phyloP scores from a whole-genome alignment of 2,797 vertebrate species.

The Danio jaintianensis region DNA sequence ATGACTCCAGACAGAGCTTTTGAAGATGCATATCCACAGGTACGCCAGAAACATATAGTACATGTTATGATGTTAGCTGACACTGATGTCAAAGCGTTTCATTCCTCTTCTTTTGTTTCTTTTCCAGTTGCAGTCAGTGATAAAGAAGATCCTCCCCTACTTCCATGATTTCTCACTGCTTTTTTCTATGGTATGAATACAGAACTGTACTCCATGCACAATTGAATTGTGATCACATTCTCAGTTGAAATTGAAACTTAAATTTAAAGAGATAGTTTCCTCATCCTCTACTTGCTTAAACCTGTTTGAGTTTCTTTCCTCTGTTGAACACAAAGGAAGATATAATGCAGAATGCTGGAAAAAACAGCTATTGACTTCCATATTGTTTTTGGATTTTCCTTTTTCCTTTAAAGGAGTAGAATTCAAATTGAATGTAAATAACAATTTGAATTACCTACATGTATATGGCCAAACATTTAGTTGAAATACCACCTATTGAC shows the following conservation, averaged over 20 bases:
- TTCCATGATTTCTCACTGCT: conserved; percentile 94
- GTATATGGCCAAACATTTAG: no score
- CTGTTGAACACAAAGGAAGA: no score
- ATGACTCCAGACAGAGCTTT: conserved; percentile 97
- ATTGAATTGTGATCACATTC: neutral
- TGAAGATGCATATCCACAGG: conserved; percentile 95
- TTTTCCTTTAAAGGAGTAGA: no score
- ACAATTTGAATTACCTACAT: no score
- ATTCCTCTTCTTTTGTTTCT: conserved; percentile 28
- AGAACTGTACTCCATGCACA: neutral
- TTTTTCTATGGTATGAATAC: conserved; percentile 92
- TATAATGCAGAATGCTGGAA: no score
- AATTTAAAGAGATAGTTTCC: no score
- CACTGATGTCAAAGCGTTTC: neutral
- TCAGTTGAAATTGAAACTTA: neutral
- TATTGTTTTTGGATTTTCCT: no score
- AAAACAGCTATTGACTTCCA: no score
- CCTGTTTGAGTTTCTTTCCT: no score
- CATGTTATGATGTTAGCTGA: neutral
- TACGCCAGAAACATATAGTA: conserved; percentile 61
- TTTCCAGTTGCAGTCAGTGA: conserved; percentile 90
- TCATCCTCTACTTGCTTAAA: no score
- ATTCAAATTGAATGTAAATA: no score
- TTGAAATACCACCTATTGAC: no score
- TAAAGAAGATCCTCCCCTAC: conserved; percentile 90